Base-by-base conservation (phyloP, 2,797 vertebrate genomes). In the Melanogrammus aeglefinus region DNA sequence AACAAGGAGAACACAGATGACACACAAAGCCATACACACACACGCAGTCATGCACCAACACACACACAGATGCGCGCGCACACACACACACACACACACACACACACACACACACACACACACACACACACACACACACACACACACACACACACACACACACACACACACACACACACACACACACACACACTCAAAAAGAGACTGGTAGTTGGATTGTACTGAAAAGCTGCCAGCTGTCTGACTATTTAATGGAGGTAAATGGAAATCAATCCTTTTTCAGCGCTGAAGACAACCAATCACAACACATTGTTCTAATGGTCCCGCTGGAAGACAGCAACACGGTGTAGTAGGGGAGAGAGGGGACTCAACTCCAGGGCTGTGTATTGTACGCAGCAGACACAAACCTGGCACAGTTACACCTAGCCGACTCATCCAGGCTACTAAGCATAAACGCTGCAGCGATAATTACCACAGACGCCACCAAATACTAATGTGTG, bases 241-340 rank as follows among this genome's bases (percentile, higher is more conserved):
- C 92, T 93, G 80, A 89, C 88, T 83, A 90, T 94, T 92, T 94
- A 94, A 94, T 89, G 91, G 91, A 82, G 87, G 91, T 88, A 92
- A 95, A 95, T 95, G 91, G 86, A 93, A 95, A 95, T 95, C 93
- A 94, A 95, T 93, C 94, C 91, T 87, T 89, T 85, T 91, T 93
- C 94, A 88, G 93, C 88, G 83, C 88, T 90, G 81, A 84, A 92
- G 88, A 93, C 82, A 86, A 79, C 90, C 92, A 94, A 94, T 93
- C 91, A 93, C 83, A 93, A 91, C 88, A 87, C 87, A 87, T 92
- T 93, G 91, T 93, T 90, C 92, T 93, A 92, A 93, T 91, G 85
- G 90, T 88, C 88, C 88, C 86, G 80, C 74, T 82, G 87, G 90
- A 88, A 88, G 87, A 80, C 83, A 89, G 83, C 38, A 79, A 79